phyloP scores from a whole-genome alignment of 2,888 invertebrate genomes.

The Rutpela maculata region DNA sequence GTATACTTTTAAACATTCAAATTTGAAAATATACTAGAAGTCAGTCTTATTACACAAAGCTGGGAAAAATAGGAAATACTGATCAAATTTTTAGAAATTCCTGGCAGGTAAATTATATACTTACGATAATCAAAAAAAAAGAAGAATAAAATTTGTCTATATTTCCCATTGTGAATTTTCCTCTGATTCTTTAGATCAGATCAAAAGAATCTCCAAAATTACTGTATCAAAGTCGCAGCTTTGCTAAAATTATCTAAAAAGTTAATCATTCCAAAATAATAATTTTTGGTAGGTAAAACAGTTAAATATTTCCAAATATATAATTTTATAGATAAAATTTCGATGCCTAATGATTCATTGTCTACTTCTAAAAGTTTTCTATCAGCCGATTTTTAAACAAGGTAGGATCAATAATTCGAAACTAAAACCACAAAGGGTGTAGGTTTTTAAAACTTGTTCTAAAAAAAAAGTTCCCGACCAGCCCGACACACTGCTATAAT shows the following conservation, averaged over 20 bases:
- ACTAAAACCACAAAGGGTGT: background rate
- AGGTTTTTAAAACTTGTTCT: background rate
- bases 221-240: constrained; percentile 10
- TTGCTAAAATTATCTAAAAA: constrained; percentile 15
- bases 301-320: constrained; percentile 29
- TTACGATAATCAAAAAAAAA: too few species aligned
- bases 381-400: background rate
- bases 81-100: constrained; percentile 11
- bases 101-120: too few species aligned
- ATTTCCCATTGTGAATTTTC: constrained; percentile 30
- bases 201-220: constrained; percentile 20
- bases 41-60: constrained; percentile 66
- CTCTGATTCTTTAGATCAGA: constrained; percentile 15
- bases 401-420: background rate
- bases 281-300: constrained; percentile 8
- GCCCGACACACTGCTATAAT: background rate
- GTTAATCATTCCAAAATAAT: constrained; percentile 15
- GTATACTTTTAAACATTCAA: constrained; percentile 44
- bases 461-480: background rate
- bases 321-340: constrained; percentile 43
- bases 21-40: constrained; percentile 59
- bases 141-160: constrained; percentile 6
- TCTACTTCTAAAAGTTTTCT: constrained; percentile 40
- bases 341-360: constrained; percentile 57
- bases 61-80: constrained; percentile 45